phyloP scores from a whole-genome alignment of 1,140 invertebrate genomes.

The Oncopodura yosiiana region DNA sequence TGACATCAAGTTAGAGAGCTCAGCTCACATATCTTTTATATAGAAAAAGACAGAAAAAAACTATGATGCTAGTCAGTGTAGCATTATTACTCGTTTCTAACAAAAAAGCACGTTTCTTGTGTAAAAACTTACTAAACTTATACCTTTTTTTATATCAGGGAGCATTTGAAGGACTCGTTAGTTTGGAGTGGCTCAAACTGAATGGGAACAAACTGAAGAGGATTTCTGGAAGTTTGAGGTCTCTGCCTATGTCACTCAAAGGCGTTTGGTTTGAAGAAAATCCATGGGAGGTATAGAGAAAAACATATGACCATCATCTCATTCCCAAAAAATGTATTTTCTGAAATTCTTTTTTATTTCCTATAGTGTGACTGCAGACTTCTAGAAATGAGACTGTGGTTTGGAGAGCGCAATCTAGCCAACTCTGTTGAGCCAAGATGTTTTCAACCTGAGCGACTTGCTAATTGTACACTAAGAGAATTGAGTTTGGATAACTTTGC shows the following conservation, averaged over 20 bases:
- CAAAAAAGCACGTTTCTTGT: background rate
- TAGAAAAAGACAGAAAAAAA: background rate
- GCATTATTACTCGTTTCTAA: too few relatives aligned
- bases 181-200: conserved; percentile 71
- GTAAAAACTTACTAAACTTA: background rate
- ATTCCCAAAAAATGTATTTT: too few relatives aligned
- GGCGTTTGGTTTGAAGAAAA: conserved; percentile 73
- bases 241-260: conserved; percentile 60
- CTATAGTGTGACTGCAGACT: conserved; percentile 77
- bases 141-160: conserved; percentile 38
- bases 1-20: too few relatives aligned
- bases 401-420: conserved; percentile 60
- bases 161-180: conserved; percentile 68
- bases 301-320: too few relatives aligned
- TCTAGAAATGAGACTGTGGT: conserved; percentile 63
- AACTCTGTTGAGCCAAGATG: conserved; percentile 59
- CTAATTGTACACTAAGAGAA: conserved; percentile 55
- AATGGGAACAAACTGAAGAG: conserved; percentile 67
- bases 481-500: conserved; percentile 64
- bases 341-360: too few relatives aligned
- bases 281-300: too few relatives aligned
- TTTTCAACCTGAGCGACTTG: conserved; percentile 54
- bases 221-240: conserved; percentile 55
- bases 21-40: background rate
- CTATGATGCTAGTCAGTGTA: background rate